These are phyloP conservation scores for Poeciliopsis prolifica DNA, from an alignment of 2,113 vertebrate species.

Conservation along the genomic window DNA sequence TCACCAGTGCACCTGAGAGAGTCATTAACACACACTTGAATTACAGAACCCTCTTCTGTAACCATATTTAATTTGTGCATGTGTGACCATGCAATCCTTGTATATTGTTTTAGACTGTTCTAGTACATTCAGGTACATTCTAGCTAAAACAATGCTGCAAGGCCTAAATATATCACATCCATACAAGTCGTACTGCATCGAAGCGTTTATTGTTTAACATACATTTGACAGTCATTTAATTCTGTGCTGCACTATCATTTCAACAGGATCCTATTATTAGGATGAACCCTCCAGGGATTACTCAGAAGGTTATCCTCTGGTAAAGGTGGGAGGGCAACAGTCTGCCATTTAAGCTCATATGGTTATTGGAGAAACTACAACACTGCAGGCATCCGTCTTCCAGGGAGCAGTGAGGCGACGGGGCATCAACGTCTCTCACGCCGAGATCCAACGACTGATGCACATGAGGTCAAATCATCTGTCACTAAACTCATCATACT, in stretches of 20 bases:
- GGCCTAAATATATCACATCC: conserved; percentile 15
- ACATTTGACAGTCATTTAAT: conserved; percentile 72
- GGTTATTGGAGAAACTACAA: conserved; percentile 67
- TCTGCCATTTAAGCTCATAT: conserved; percentile 65
- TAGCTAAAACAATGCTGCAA: conserved; percentile 34
- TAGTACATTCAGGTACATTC: conserved; percentile 56
- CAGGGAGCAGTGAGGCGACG: conserved; percentile 40
- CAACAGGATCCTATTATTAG: conserved; percentile 70
- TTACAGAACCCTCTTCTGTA: conserved; percentile 69
- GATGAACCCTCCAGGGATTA: conserved; percentile 58
- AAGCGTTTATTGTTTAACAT: conserved; percentile 59
- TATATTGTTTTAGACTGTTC: conserved; percentile 33
- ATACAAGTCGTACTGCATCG: conserved; percentile 12
- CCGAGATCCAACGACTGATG: conserved; percentile 48
- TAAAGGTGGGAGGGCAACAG: conserved; percentile 73
- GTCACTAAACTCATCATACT: conserved; percentile 67
- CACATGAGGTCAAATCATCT: conserved; percentile 70
- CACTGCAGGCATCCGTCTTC: conserved; percentile 67
- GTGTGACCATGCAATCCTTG: not conserved
- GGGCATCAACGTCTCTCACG: conserved; percentile 48
- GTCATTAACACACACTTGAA: conserved; percentile 77
- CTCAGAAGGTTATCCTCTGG: conserved; percentile 63
- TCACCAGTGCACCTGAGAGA: conserved; percentile 75
- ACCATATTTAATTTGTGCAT: conserved; percentile 43
- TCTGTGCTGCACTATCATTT: conserved; percentile 69